Evolutionary conservation across 2,113 vertebrate genomes (phyloP), one percentile per base, ranked within the genome.

Genomic region (Telmatochromis sp.): DNA sequence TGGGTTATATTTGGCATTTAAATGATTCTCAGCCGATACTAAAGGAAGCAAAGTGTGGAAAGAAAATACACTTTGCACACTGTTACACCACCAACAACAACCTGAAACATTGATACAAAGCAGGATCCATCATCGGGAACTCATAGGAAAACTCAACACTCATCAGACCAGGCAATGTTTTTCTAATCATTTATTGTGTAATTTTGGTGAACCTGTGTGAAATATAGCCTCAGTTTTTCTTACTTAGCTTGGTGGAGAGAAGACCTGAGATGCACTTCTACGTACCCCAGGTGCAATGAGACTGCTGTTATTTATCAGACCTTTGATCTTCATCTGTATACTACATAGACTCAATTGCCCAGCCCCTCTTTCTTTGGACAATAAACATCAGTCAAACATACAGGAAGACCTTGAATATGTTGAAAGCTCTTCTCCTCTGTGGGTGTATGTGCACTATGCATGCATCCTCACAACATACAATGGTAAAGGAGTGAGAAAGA

Each of bases 51-150:
- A 73, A 17, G 2, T 10, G 14, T 73, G 65, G 37, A 42, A 42
- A 73, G 37, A 73, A 42, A 73, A 73, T 45, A 26, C 57, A 2
- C 57, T 60, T 60, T 60, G 57, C 7, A 42, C 65, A 26, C 37
- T 9, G 21, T 73, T 73, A 15, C 21, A 71, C 37, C 65, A 45
- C 0, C 65, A 73, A 15, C 65, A 71, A 65, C 60, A 40, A 40
- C 63, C 63, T 13, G 19, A 68, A 68, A 21, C 19, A 21, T 1
- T 8, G 33, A 40, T 68, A 40, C 2, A 2, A 14, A 21, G 19
- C 33, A 68, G 19, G 63, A 68, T 42, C 8, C 13, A 73, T 0
- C 65, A 73, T 73, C 0, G 0, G 1, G 4, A 42, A 42, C n/a
- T 45, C n/a, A 23, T 42, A 71, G 13, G 19, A 15, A 42, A 71